These are phyloP conservation scores for Stegophylla sp. DNA, from an alignment of 2,888 invertebrate genomes.

Conservation along the genomic window DNA sequence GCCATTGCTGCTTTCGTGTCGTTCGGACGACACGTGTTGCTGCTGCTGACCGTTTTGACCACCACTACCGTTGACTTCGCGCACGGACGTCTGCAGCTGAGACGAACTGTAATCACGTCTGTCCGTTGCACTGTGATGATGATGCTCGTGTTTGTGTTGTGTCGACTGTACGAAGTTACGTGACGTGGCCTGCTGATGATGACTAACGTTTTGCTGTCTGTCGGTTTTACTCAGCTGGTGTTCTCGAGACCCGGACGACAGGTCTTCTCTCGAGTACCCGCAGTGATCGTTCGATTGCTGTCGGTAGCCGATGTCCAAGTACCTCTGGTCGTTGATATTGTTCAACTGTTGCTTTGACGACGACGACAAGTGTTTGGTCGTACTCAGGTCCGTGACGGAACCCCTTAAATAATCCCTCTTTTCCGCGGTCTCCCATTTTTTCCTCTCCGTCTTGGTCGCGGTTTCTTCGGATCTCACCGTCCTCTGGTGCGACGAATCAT, in stretches of 20 bases:
- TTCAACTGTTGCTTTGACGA: constrained; percentile 21
- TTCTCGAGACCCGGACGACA: neutral
- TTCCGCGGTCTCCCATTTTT: constrained; percentile 46
- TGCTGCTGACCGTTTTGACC: neutral
- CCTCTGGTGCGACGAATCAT: constrained; percentile 4
- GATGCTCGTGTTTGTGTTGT: neutral
- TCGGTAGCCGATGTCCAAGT: neutral
- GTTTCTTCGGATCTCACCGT: constrained; percentile 25
- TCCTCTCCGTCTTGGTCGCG: constrained; percentile 1
- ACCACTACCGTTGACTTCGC: neutral
- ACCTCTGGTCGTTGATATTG: neutral
- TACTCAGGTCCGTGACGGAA: constrained; percentile 21
- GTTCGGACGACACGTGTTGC: neutral
- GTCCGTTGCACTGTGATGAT: neutral
- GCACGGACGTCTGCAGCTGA: neutral
- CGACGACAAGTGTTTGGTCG: neutral
- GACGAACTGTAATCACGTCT: neutral
- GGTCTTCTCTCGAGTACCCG: too few relatives aligned
- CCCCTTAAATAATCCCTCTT: constrained; percentile 35
- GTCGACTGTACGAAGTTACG: neutral
- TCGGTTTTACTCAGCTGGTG: neutral
- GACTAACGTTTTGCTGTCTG: neutral
- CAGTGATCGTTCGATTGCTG: too few relatives aligned
- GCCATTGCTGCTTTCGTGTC: neutral
- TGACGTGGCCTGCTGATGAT: too few relatives aligned